A percentile compares a stretch with the other conserved stretches of the same genome.
These are phyloP conservation scores for Bradypodion pumilum DNA, from an alignment of 2,797 vertebrate species.

Conservation along the genomic window DNA sequence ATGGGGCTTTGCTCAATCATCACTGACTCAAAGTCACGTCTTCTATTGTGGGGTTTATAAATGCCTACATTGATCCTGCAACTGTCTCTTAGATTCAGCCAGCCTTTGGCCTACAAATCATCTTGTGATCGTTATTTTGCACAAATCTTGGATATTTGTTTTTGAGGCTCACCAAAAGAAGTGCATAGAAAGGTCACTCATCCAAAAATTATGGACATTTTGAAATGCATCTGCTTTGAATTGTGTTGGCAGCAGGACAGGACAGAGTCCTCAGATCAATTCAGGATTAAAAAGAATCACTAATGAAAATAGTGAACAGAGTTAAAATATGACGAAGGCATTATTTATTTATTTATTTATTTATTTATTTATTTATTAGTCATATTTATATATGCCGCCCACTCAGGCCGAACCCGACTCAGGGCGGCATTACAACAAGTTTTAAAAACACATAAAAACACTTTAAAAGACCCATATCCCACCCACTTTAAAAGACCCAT, in stretches of 20 bases:
- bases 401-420: too few species aligned
- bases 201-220: not conserved
- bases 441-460: too few species aligned
- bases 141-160: not conserved
- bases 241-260: not conserved
- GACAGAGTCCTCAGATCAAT: not conserved
- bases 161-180: not conserved
- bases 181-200: not conserved
- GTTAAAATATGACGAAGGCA: not conserved
- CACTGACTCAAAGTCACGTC: conserved; percentile 25
- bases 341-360: too few species aligned
- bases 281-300: not conserved
- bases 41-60: conserved; percentile 15
- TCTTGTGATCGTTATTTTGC: conserved; percentile 4
- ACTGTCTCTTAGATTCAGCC: not conserved
- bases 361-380: too few species aligned
- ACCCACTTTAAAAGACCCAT: too few species aligned
- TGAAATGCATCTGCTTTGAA: not conserved
- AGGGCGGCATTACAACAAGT: too few species aligned
- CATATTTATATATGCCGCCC: too few species aligned
- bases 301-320: not conserved
- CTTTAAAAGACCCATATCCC: too few species aligned
- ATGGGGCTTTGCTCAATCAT: conserved; percentile 10
- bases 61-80: not conserved
- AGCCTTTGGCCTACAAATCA: not conserved